Evolutionary conservation across 2,888 invertebrate genomes (phyloP), one percentile per base, ranked within the genome.

Genomic region (Agrotis puta): DNA sequence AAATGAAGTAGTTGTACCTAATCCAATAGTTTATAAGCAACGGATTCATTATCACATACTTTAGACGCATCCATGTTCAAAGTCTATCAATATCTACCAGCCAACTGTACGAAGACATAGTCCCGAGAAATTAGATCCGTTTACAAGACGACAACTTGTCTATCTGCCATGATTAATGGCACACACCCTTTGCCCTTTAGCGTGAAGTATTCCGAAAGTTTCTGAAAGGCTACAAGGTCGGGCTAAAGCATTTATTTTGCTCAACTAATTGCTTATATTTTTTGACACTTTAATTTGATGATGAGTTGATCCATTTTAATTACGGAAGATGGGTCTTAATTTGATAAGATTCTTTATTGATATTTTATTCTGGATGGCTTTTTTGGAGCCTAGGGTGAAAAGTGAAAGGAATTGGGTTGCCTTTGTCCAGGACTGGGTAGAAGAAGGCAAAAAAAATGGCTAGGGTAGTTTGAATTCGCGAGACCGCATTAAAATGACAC

Each of bases 121-220:
- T 72, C 39, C 39, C 58, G 73, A 82, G 85, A 79, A 77, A 85
- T 84, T 74, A 77, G 78, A 86, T 73, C 77, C 81, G 72, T 82
- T 81, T 70, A 77, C 77, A 64, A 80, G 76, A 61, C 72, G 85
- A 86, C 86, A 82, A 77, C 74, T 82, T 86, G 86, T 77, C 85
- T 84, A 57, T 83, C 81, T 66, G 16, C 66, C 58, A 82, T 86
- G 86, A 85, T 86, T 85, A 86, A 85, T 86, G 82, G 67, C 68
- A 74, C 47, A 75, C 74, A 78, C 80, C 84, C 85, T 80, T 77
- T 77, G 74, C 82, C 85, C 77, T 81, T 80, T 64, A 65, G 24
- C 69, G 78, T 47, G 68, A 75, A 81, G 70, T 62, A 76, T 77
- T 74, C 57, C 39, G 68, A 74, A 84, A 85, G 59, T 84, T 81